Evolutionary conservation across 2,113 vertebrate species (phyloP), one percentile per base, ranked within the genome.

Genomic region (Arvicanthis niloticus): DNA sequence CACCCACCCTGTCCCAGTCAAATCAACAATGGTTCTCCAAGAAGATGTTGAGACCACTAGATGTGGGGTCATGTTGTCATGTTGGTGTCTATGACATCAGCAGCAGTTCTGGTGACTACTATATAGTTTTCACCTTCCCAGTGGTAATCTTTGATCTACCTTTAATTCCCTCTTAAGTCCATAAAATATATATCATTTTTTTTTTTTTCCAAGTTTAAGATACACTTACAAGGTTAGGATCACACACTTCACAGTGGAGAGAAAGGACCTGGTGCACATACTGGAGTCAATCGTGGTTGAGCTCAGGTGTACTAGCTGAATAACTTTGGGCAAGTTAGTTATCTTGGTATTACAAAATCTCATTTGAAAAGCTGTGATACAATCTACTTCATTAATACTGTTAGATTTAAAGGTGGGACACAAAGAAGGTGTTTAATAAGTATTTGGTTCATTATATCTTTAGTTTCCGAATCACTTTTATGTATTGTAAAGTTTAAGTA

Each of bases 291-390:
- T 16, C 31, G 60, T 70, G 82, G 21, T 48, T 65, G 29, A 62
- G 48, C 76, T 94, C 53, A 68, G 93, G 19, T 40, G 65, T 5
- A 84, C 37, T 77, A 96, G 85, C 80, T 73, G 29, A 12, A 56
- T 91, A 97, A 96, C 96, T 97, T 97, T 98, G 96, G 97, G 97
- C 97, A 98, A 97, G 96, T 97, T 97, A 97, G 95, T 97, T 70
- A 68, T 86, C 48, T 56, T 88, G 77, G 86, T 26, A 51, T 78
- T 94, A 62, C 15, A n/a, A n/a, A 51, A 91, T 58, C 45, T 96
- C 53, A 45, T 94, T 78, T 87, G 17, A 51, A 72, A 92, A 86
- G 45, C 29, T 68, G 12, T n/a, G 67, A 73, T 34, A 62, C 42
- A 12, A 68, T 31, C 5, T 29, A 45, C 42, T 86, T 42, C 72